Evolutionary conservation across 2,888 invertebrate genomes (phyloP), one percentile per base, ranked within the genome.

Genomic region (Hyles lineata): DNA sequence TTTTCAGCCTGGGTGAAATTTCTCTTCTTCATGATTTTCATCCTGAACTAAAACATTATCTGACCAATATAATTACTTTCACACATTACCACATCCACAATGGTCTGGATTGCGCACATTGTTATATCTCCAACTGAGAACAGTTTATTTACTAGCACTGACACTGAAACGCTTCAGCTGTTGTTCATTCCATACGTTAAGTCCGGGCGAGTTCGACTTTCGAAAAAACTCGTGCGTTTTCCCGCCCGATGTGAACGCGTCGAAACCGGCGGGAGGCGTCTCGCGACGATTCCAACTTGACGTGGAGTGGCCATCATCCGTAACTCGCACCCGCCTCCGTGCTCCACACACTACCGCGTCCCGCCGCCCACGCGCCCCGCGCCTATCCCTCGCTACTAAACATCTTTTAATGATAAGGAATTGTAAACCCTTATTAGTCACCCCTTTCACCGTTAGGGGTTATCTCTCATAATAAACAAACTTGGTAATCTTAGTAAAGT

Each of bases 271-370:
- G 83, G 83, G 85, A 89, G 83, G 91, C 92, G 92, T 90, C 91
- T 85, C 89, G 86, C 88, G 83, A 78, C 88, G 85, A 80, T 81
- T 83, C 86, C 85, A 85, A 85, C 87, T 85, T 84, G 83, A 81
- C 82, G 88, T 84, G 79, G 86, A 92, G 89, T 90, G 90, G 85
- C 84, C 85, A 86, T 87, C 87, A 85, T 87, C 82, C 84, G 84
- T 78, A 76, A 76, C 78, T 78, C 80, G 80, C 87, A 86, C 88
- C 88, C 90, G 91, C 90, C 88, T 89, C 84, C 86, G 84, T 79
- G 78, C 81, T 80, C 80, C 81, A 82, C 79, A 73, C 83, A 81
- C 80, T 67, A 75, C 76, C 76, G 82, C 82, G 83, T 82, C 83
- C 82, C 85, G 82, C 82, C 79, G 77, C 83, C 76, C 79, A 79